phyloP scores from a whole-genome alignment of 1,140 invertebrate species.

The Lepidotrigona ventralis region DNA sequence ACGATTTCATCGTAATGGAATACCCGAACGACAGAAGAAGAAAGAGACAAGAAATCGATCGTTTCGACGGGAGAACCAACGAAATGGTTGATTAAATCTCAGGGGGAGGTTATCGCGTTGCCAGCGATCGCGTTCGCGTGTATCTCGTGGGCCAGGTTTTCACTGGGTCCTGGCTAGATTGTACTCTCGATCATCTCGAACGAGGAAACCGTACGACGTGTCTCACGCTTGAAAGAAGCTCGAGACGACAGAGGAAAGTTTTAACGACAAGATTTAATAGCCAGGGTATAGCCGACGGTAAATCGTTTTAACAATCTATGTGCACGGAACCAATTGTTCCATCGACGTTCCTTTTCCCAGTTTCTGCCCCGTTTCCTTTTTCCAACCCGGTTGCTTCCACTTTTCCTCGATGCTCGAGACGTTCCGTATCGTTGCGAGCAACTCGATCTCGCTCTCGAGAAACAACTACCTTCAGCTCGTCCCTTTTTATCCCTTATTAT shows the following conservation, averaged over 20 bases:
- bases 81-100: slow-evolving; percentile 14
- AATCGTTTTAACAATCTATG: slow-evolving; percentile 57
- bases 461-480: background rate
- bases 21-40: background rate
- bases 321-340: slow-evolving; percentile 36
- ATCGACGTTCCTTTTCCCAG: background rate
- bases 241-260: slow-evolving; percentile 40
- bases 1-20: slow-evolving; percentile 27
- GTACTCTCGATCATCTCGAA: background rate
- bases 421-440: background rate
- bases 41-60: background rate
- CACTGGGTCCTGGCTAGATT: background rate
- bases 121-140: background rate
- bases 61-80: background rate
- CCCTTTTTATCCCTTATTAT: background rate
- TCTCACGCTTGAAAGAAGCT: background rate
- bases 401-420: background rate
- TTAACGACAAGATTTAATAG: slow-evolving; percentile 53
- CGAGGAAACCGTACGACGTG: background rate
- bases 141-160: background rate
- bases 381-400: background rate
- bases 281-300: slow-evolving; percentile 21
- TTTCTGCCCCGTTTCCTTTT: background rate
- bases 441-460: slow-evolving; percentile 4
- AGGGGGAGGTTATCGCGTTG: background rate